Base-by-base conservation (phyloP, 2,888 invertebrate genomes). In the Coenonympha arcania region DNA sequence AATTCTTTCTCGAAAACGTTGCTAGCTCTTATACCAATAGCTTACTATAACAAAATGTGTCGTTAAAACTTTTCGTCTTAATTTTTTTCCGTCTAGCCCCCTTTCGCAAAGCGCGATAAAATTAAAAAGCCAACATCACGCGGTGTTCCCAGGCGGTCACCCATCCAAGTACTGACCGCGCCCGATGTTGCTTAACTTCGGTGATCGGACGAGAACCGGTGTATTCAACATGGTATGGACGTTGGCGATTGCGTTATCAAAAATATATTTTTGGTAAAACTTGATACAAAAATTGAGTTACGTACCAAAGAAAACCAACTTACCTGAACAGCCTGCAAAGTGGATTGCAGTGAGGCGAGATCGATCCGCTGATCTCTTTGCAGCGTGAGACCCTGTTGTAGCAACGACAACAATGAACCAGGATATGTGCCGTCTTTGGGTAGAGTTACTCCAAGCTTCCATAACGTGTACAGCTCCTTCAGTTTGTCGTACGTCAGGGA, bases 131-230 rank as follows among this genome's bases (percentile, higher is more conserved):
- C 72, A 71, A 71, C 72, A 61, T 62, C 67, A 72, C 72, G 69
- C 63, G 71, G 71, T 71, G 70, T 73, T 72, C 71, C 72, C 71
- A 72, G 69, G 71, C 70, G 73, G 71, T 73, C 71, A 72, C 73
- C 71, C 71, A 72, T 76, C 73, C 72, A 74, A 72, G 74, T 74
- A 76, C 73, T 72, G 68, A 72, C 65, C 70, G 64, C 71, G 71
- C 65, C 67, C 66, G 66, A 67, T 62, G 67, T 66, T 66, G 64
- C 64, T 64, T 65, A 43, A 79, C 78, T 80, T 79, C 80, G 79
- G 81, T 80, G 80, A 79, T 80, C 80, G 78, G 79, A 80, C 77
- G 80, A 80, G 79, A 80, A 78, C 77, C 79, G 79, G 79, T 78
- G 79, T 74, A 60, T 77, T 79, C 78, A 80, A 76, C 77, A 68